Conservation (phyloP, 2,113 vertebrate species). For the Elephas maximus region DNA sequence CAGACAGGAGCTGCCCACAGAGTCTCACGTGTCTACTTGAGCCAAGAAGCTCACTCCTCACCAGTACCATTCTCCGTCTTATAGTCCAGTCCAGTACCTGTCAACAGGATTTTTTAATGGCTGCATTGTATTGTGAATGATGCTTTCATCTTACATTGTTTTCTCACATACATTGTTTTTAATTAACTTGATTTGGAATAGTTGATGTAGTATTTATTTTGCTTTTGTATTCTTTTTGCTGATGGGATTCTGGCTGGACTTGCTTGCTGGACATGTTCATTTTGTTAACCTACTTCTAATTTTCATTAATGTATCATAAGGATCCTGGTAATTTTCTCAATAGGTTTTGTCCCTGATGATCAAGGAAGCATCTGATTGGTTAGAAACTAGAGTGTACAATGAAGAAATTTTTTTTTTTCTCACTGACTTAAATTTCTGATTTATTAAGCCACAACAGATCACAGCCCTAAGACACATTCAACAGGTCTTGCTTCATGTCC, state of each 20-base stretch:
- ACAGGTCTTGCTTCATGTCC: neutral
- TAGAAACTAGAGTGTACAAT: neutral
- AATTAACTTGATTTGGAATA: neutral
- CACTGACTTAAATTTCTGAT: neutral
- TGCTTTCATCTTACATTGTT: neutral
- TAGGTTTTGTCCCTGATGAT: neutral
- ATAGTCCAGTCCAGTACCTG: no score
- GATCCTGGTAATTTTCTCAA: neutral
- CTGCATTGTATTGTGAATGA: neutral
- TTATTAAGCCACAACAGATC: neutral
- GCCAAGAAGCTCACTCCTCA: no score
- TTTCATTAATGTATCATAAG: neutral
- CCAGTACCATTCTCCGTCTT: no score
- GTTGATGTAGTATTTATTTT: neutral
- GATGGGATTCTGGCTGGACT: neutral
- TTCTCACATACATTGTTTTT: neutral
- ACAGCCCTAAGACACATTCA: neutral
- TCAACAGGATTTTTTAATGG: neutral
- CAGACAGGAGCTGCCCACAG: no score
- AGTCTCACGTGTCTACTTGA: no score
- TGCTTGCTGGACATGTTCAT: neutral
- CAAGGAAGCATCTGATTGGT: neutral
- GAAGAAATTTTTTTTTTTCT: neutral
- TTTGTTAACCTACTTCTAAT: neutral
- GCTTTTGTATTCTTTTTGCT: neutral